These are phyloP conservation scores for Trididemnum clinides DNA, from an alignment of 23 tunicate genomes.

Conservation along the genomic window DNA sequence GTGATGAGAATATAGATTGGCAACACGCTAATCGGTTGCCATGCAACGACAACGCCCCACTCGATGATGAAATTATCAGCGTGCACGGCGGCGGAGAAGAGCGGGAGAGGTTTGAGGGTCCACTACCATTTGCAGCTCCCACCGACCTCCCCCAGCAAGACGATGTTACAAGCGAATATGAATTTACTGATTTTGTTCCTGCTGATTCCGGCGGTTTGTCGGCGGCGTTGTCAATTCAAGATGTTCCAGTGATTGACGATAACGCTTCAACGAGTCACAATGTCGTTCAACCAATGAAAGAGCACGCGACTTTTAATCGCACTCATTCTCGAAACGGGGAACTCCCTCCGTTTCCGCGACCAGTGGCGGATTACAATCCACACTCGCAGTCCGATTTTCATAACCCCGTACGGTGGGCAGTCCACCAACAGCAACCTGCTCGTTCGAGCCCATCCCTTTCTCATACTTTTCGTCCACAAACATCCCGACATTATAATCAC, in stretches of 20 bases:
- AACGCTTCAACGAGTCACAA: not conserved
- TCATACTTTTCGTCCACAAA: not conserved
- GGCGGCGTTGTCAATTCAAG: not conserved
- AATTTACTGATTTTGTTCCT: slow-evolving; percentile 19
- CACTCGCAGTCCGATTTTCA: not conserved
- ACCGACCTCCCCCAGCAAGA: not conserved
- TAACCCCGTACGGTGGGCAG: too few species aligned
- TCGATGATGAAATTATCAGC: slow-evolving; percentile 38
- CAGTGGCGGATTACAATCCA: not conserved
- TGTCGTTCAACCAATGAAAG: not conserved
- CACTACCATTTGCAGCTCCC: slow-evolving; percentile 17
- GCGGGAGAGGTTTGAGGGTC: slow-evolving; percentile 18
- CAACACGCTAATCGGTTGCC: slow-evolving; percentile 15
- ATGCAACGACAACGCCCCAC: slow-evolving; percentile 10
- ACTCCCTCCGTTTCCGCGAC: slow-evolving; percentile 62
- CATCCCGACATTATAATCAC: slow-evolving; percentile 30
- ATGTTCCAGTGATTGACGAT: not conserved
- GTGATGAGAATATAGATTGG: not conserved
- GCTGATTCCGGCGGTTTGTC: not conserved
- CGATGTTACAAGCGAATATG: slow-evolving; percentile 60
- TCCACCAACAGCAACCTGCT: not conserved
- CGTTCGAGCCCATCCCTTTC: not conserved
- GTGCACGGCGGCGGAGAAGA: slow-evolving; percentile 21
- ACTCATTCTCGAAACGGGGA: not conserved
- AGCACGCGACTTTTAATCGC: not conserved